Base-by-base conservation (phyloP, 2,888 invertebrate genomes). In the Callyntrura guangdongensis region DNA sequence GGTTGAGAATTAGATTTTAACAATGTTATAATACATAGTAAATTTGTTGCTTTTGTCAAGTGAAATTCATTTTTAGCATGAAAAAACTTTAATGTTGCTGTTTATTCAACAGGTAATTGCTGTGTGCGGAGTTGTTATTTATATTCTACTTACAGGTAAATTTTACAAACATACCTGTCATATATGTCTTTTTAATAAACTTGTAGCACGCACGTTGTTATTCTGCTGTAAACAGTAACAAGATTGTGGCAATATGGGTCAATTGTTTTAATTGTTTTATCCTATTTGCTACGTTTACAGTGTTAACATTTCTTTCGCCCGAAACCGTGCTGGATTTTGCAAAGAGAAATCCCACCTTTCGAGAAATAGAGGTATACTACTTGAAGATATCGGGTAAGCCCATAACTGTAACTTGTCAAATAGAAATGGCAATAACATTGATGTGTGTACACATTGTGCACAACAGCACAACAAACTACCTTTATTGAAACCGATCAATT, bases 221-320 rank as follows among this genome's bases (percentile, higher is more conserved):
- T 61, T 22, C 4, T 61, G 22, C 8, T 61, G 5, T 56, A 56
- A 56, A 72, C n/a, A 22, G 79, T 56, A 56, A 36, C 3, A 36
- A 36, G 36, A 36, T 36, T 2, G 6, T 6, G 36, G 6, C 36
- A 6, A 36, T 36, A 6, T 36, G 36, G 36, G 36, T 36, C 6
- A 36, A 36, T 36, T 36, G 36, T 36, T 6, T 4, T 56, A 79
- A 47, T 20, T 17, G 45, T 0, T 72, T 36, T 72, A 3, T 0
- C 45, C 11, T 72, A 12, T 74, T 74, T 25, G 11, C 11, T n/a
- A n/a, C n/a, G 6, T 22, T 77, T 77, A 14, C 56, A 79, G 79
- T 92, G 5, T 89, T 92, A 45, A 89, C 91, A 25, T 92, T 92
- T 61, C 45, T 91, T 49, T 91, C 91, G n/a, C 89, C 91, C 11